phyloP scores from a whole-genome alignment of 2,888 invertebrate genomes.

The Lasioglossum villosulum region DNA sequence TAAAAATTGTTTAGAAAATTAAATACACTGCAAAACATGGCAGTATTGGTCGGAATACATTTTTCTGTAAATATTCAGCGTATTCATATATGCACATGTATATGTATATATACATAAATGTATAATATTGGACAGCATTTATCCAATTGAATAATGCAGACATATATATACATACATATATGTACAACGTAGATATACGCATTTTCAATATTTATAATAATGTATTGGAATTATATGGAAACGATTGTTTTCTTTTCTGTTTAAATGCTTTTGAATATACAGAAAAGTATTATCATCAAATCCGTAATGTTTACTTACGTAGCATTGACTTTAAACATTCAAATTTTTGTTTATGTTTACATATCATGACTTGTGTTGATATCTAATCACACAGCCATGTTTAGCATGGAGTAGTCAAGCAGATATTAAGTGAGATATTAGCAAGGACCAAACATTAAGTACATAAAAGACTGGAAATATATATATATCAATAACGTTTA shows the following conservation, averaged over 20 bases:
- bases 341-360: slow-evolving; percentile 31
- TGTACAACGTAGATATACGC: background rate
- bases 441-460: slow-evolving; percentile 3
- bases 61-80: background rate
- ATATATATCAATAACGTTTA: slow-evolving; percentile 19
- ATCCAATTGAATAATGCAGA: background rate
- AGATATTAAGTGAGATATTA: slow-evolving; percentile 26
- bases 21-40: background rate
- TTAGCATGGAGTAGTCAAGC: slow-evolving; percentile 24
- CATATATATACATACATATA: background rate
- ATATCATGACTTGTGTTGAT: slow-evolving; percentile 10
- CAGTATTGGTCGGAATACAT: background rate
- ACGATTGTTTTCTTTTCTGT: background rate
- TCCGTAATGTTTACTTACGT: background rate
- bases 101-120: background rate
- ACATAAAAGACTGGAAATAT: slow-evolving; percentile 9
- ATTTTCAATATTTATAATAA: background rate
- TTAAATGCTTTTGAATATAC: background rate
- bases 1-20: background rate
- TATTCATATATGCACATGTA: background rate
- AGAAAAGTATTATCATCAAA: background rate
- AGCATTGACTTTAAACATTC: background rate
- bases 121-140: background rate
- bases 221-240: background rate
- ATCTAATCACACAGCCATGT: slow-evolving; percentile 46